These are phyloP conservation scores for Drosophila sp. DNA, from an alignment of 1,140 invertebrate genomes.

Conservation along the genomic window DNA sequence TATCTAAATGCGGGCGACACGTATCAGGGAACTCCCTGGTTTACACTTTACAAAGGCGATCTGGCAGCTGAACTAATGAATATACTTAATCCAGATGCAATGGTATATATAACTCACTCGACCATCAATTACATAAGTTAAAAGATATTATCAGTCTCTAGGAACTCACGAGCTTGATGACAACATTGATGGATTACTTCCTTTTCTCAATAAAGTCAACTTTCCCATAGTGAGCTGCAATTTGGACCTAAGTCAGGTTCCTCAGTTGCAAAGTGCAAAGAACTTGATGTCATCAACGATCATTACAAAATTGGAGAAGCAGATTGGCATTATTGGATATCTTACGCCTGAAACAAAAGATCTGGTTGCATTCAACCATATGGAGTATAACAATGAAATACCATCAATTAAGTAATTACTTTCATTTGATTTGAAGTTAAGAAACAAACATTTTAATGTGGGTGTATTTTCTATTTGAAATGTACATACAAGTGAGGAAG, in stretches of 20 bases:
- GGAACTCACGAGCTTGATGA: conserved; percentile 98
- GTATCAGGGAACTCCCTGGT: conserved; percentile 94
- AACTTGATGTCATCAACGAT: conserved; percentile 88
- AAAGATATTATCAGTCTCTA: conserved; percentile 87
- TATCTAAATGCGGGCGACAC: conserved; percentile 95
- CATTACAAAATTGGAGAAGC: conserved; percentile 86
- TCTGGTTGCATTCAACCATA: conserved; percentile 86
- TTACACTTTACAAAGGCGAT: conserved; percentile 90
- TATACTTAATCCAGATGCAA: conserved; percentile 90
- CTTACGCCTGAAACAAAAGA: conserved; percentile 91
- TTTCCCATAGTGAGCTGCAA: conserved; percentile 92
- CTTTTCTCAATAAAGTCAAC: conserved; percentile 89
- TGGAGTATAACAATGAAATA: conserved; percentile 91
- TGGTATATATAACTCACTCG: conserved; percentile 87
- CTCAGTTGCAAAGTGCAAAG: conserved; percentile 85
- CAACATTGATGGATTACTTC: conserved; percentile 89
- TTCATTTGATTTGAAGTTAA: neutral
- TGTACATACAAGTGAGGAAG: conserved; percentile 86
- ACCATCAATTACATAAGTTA: neutral
- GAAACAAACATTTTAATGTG: accelerated
- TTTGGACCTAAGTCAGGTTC: conserved; percentile 88
- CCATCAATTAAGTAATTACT: conserved; percentile 86
- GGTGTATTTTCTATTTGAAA: neutral
- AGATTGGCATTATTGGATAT: conserved; percentile 95
- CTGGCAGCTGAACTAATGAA: conserved; percentile 91